These are phyloP conservation scores for Piezodorus guildinii DNA, from an alignment of 1,140 invertebrate species.

Conservation along the genomic window DNA sequence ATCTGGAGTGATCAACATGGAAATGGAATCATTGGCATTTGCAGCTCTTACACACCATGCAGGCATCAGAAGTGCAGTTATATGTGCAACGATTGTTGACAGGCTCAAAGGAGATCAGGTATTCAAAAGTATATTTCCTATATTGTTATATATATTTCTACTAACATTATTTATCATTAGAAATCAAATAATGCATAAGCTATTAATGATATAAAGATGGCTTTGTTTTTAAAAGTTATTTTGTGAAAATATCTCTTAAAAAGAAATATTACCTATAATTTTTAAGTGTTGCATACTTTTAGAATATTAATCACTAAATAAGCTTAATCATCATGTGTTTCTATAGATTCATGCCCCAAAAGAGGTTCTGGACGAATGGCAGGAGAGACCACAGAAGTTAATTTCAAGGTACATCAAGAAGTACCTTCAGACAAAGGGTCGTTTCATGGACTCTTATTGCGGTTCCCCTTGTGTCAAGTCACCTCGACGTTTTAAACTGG, in stretches of 20 bases:
- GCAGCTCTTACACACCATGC: slow-evolving; percentile 87
- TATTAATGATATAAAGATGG: too few species aligned
- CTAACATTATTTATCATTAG: too few species aligned
- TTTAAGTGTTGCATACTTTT: too few species aligned
- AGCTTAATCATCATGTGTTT: too few species aligned
- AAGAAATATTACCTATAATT: too few species aligned
- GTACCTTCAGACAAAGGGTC: slow-evolving; percentile 61
- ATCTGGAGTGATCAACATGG: slow-evolving; percentile 84
- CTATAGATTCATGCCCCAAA: slow-evolving; percentile 70
- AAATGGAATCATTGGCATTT: slow-evolving; percentile 93
- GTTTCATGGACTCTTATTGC: slow-evolving; percentile 33
- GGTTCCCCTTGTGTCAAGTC: slow-evolving; percentile 56
- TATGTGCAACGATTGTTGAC: slow-evolving; percentile 90
- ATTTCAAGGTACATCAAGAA: slow-evolving; percentile 78
- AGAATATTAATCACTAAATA: too few species aligned
- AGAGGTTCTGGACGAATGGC: slow-evolving; percentile 84
- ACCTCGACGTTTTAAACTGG: slow-evolving; percentile 70
- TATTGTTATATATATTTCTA: too few species aligned
- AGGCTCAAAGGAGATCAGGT: slow-evolving; percentile 90
- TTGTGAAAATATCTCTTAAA: too few species aligned
- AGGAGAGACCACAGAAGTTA: slow-evolving; percentile 78
- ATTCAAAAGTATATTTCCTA: too few species aligned
- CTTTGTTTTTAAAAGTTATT: too few species aligned
- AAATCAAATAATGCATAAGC: too few species aligned
- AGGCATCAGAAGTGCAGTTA: slow-evolving; percentile 82